Evolutionary conservation across 2,888 invertebrate genomes (phyloP), one percentile per base, ranked within the genome.

Genomic region (Eristalis intricaria): DNA sequence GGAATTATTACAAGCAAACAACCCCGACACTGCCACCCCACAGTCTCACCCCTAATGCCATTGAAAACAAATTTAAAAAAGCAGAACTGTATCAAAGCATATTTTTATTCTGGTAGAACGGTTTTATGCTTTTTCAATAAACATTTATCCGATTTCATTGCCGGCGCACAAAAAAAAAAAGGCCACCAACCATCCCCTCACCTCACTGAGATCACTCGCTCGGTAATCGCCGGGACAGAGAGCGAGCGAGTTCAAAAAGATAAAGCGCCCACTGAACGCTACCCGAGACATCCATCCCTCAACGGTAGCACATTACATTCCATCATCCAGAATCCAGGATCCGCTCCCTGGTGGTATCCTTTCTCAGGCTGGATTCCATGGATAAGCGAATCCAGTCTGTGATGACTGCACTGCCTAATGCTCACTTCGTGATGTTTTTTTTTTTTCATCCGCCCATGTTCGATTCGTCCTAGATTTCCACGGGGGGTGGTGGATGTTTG

Each of bases 61-160:
- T 88, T 88, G 64, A 84, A 84, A 87, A 84, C 84, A 84, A 87
- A 87, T 80, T 87, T 87, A 75, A 78, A 82, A 79, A 84, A 87
- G 58, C 77, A 83, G 73, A 88, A 92, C 91, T 91, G 92, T 93
- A 93, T 93, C 93, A 93, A 92, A 92, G 92, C 93, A 93, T 93
- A 93, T 93, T 93, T 92, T 92, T 91, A 91, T 93, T 93, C 93
- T 93, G 92, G 92, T 93, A 92, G 93, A 93, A 92, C 92, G 92
- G 92, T 93, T 93, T 93, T 92, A 93, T 93, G 92, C 92, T 91
- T 93, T 93, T 93, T 93, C 93, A 93, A 93, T 93, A 93, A 93
- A 93, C 93, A 93, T 93, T 93, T 89, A 92, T 92, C 92, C 92
- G 93, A 93, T 93, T 93, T 87, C 87, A 87, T 87, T 87, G 89